phyloP scores from a whole-genome alignment of 1,140 invertebrate species.

The Drosophila asahinai region DNA sequence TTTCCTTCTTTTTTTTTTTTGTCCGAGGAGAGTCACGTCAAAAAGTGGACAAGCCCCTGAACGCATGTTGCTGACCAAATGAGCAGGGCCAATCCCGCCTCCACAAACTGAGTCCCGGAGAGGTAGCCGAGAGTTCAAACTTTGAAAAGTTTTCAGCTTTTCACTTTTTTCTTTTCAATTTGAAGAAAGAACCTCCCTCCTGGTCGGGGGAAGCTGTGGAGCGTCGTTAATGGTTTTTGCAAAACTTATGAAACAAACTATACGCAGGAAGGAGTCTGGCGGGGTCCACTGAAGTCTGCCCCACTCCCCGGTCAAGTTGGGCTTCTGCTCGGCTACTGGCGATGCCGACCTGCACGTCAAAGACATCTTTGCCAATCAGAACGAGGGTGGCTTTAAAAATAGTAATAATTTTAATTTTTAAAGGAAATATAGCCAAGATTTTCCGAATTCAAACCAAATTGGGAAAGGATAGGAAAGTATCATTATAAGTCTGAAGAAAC shows the following conservation, averaged over 20 bases:
- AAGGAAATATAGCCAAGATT: not conserved
- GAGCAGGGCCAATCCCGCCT: conserved; percentile 51
- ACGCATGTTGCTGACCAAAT: conserved; percentile 68
- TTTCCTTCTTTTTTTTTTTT: conserved; percentile 3
- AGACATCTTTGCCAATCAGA: conserved; percentile 13
- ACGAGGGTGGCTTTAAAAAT: conserved; percentile 22
- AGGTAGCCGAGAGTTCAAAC: conserved; percentile 59
- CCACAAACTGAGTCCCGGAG: conserved; percentile 23
- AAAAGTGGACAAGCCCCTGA: conserved; percentile 55
- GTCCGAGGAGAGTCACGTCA: conserved; percentile 62
- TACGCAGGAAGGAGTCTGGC: conserved; percentile 52
- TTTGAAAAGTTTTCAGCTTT: conserved; percentile 83
- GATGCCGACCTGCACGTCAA: conserved; percentile 24
- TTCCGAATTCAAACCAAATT: too few relatives aligned
- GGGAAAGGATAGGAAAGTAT: too few relatives aligned
- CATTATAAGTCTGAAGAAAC: too few relatives aligned
- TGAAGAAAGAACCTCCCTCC: conserved; percentile 33
- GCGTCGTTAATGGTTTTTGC: conserved; percentile 79
- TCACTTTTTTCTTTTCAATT: conserved; percentile 81
- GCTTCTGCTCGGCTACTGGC: conserved; percentile 9
- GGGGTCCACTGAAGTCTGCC: conserved; percentile 6
- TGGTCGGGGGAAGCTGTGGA: conserved; percentile 44
- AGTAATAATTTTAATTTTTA: too few relatives aligned
- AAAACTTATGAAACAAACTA: conserved; percentile 81
- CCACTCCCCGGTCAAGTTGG: not conserved